phyloP scores from a whole-genome alignment of 2,113 vertebrate species.

The Crotalus tigris region DNA sequence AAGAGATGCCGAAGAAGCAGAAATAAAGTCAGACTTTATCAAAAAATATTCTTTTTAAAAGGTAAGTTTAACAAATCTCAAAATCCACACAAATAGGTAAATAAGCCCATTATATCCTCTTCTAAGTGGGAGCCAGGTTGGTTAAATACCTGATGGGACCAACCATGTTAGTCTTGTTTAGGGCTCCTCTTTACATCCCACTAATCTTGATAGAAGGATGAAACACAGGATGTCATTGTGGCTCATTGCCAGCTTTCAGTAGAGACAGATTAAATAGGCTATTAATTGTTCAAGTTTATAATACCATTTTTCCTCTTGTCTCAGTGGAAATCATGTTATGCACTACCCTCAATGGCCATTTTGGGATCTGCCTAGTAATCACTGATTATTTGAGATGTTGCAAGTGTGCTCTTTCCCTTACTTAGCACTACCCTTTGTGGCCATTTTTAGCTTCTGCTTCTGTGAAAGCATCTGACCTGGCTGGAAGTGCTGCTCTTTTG shows the following conservation, averaged over 20 bases:
- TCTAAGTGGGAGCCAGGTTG: neutral
- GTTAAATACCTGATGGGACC: neutral
- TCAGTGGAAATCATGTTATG: neutral
- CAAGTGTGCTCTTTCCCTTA: neutral
- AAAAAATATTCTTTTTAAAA: conserved; percentile 6
- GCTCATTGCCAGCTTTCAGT: neutral
- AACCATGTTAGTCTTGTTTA: neutral
- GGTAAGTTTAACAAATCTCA: neutral
- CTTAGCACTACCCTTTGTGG: neutral
- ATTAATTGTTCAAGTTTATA: neutral
- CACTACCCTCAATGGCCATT: neutral
- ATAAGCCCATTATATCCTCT: neutral
- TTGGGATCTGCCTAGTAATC: neutral
- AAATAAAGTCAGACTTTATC: conserved; percentile 8
- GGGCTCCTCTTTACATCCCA: neutral
- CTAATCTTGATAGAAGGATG: neutral
- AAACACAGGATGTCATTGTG: neutral
- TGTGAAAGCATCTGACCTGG: neutral
- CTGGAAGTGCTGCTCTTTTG: neutral
- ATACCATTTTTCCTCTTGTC: neutral
- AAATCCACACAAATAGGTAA: neutral
- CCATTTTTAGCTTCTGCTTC: neutral
- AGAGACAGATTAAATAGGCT: neutral
- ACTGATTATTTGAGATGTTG: neutral
- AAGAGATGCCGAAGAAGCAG: conserved; percentile 37